Conservation (phyloP, 2,113 vertebrate species). For the Gasterosteus aculeatus region DNA sequence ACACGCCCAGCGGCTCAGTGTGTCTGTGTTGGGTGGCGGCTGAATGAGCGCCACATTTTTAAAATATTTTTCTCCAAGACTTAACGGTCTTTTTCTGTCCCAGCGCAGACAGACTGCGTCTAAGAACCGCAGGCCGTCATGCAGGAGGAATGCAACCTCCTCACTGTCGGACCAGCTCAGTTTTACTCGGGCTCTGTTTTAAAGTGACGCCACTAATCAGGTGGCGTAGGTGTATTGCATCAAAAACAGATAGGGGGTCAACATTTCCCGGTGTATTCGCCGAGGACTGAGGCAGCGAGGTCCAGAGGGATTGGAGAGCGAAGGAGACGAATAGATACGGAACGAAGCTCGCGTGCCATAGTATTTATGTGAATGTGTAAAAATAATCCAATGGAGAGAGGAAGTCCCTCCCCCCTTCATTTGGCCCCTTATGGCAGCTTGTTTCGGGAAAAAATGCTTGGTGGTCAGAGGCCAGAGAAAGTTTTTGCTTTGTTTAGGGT, state of each 20-base stretch:
- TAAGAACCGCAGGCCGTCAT: slow-evolving; percentile 57
- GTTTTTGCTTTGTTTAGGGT: no score
- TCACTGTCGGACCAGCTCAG: slow-evolving; percentile 33
- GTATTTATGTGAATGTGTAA: not conserved
- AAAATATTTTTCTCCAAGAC: slow-evolving; percentile 58
- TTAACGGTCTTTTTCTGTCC: slow-evolving; percentile 76
- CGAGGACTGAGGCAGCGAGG: not conserved
- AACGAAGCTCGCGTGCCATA: not conserved
- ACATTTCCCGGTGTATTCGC: not conserved
- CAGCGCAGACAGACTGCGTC: slow-evolving; percentile 62
- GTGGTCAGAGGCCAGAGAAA: no score
- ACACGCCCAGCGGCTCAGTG: slow-evolving; percentile 21
- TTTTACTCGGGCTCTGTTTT: slow-evolving; percentile 34
- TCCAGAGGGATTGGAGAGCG: not conserved
- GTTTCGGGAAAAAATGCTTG: not conserved
- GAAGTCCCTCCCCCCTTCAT: not conserved
- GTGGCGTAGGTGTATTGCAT: slow-evolving; percentile 20
- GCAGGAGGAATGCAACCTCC: slow-evolving; percentile 66
- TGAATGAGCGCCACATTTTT: slow-evolving; percentile 71
- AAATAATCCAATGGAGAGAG: not conserved
- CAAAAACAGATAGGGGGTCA: slow-evolving; percentile 11
- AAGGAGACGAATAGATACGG: not conserved
- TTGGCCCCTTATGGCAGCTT: not conserved
- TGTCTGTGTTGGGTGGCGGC: slow-evolving; percentile 49
- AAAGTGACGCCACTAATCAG: slow-evolving; percentile 27